Evolutionary conservation across 1,140 invertebrate genomes (phyloP), one percentile per base, ranked within the genome.

Genomic region (Eupristina koningsbergeri): DNA sequence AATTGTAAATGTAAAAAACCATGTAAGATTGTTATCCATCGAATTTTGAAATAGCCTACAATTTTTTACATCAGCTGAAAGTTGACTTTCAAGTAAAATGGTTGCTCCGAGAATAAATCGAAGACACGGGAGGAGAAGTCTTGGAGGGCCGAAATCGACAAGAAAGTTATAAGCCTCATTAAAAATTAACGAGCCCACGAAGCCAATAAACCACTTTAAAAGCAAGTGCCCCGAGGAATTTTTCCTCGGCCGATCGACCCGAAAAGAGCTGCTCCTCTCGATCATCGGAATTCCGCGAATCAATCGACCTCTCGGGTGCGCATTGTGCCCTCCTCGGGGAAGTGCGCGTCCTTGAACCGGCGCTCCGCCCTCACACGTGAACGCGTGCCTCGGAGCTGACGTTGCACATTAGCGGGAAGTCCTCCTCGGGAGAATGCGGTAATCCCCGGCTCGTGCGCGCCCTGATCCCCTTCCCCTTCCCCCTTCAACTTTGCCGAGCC

Each of bases 401-500:
- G 63, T 79, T 29, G 39, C 61, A 50, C 77, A 69, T 79, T 79
- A 69, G 39, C 15, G 53, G 7, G 9, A 7, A 39, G 19, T 22
- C 19, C 26, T 58, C 5, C 53, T 26, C 53, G 26, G 17, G 22
- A 9, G 17, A 26, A n/a, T 26, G 78, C 41, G 29, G 69, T 69
- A 80, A 80, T 80, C 64, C 63, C 29, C 17, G 6, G 41, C 64
- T 67, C 34, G 17, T 67, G 34, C 36, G 64, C 64, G 64, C 17
- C 1, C 3, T 26, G 53, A 58, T 58, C 11, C 34, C 31, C 29
- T 19, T 7, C 13, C 61, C 9, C 61, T 5, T 0, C 29, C 61
- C 29, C 1, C 9, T 0, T n/a, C n/a, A n/a, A n/a, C n/a, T n/a
- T n/a, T n/a, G n/a, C n/a, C n/a, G n/a, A n/a, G n/a, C n/a, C n/a